phyloP scores from a whole-genome alignment of 2,797 vertebrate genomes.

The Phyllotis vaccarum region DNA sequence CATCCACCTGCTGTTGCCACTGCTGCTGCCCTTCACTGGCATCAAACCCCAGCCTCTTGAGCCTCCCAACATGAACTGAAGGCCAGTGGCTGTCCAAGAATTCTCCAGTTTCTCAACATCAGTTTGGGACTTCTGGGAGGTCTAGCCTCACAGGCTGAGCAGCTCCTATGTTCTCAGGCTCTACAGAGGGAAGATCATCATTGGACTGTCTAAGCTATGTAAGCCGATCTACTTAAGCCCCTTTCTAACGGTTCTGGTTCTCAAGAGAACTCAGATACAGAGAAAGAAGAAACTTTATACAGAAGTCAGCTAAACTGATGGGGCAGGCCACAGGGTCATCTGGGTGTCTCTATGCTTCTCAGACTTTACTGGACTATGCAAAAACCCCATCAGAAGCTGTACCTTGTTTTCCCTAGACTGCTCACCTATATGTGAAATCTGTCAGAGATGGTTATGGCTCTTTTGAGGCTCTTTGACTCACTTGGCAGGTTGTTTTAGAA shows the following conservation, averaged over 20 bases:
- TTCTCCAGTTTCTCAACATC: neutral
- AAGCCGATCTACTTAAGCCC: neutral
- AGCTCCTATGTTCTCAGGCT: neutral
- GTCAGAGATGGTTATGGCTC: neutral
- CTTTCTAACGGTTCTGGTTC: neutral
- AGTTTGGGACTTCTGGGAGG: neutral
- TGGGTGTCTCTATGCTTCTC: neutral
- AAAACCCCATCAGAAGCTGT: neutral
- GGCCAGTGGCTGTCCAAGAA: neutral
- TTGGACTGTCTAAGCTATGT: neutral
- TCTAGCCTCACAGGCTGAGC: neutral
- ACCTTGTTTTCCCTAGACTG: neutral
- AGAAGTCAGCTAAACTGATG: neutral
- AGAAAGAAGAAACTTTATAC: neutral
- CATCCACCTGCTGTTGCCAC: neutral
- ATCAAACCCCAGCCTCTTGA: neutral
- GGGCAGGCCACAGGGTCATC: neutral
- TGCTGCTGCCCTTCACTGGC: neutral
- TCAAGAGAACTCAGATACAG: neutral
- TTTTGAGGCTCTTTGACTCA: constrained; percentile 3
- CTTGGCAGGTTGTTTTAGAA: constrained; percentile 46
- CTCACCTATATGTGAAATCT: neutral
- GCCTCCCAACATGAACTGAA: neutral
- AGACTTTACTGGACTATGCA: neutral
- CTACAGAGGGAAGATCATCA: neutral